These are phyloP conservation scores for Margaritifera margaritifera DNA, from an alignment of 2,888 invertebrate genomes.

Conservation along the genomic window DNA sequence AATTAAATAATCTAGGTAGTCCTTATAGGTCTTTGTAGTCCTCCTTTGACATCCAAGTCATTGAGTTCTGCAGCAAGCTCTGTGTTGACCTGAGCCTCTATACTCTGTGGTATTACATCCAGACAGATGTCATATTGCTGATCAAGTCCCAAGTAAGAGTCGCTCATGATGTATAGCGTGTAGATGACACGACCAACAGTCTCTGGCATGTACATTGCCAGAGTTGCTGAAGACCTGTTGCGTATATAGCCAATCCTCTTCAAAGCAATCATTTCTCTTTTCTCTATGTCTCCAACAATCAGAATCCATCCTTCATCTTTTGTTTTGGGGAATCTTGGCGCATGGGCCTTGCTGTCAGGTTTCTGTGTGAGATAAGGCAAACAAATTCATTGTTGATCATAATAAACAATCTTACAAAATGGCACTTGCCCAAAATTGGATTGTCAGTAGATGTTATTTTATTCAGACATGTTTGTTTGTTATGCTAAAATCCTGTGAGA, in stretches of 20 bases:
- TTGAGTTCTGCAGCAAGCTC: constrained; percentile 56
- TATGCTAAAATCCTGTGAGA: too few species aligned
- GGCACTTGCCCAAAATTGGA: too few species aligned
- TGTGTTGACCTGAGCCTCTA: constrained; percentile 67
- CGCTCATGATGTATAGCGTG: constrained; percentile 90
- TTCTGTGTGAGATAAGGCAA: constrained; percentile 38
- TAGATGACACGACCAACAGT: constrained; percentile 80
- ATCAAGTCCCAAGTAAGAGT: constrained; percentile 93
- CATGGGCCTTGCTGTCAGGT: constrained; percentile 78
- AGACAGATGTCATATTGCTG: constrained; percentile 83
- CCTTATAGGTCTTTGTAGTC: too few species aligned
- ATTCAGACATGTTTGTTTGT: too few species aligned
- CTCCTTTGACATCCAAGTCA: constrained; percentile 23
- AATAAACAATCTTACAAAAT: background rate
- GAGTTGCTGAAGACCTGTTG: constrained; percentile 11
- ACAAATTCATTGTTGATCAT: background rate
- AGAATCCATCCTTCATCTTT: constrained; percentile 98
- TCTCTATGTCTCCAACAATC: constrained; percentile 83
- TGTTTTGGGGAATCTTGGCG: constrained; percentile 90
- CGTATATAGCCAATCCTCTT: constrained; percentile 79
- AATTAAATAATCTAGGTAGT: too few species aligned
- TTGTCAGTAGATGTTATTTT: too few species aligned
- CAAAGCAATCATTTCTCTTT: constrained; percentile 85
- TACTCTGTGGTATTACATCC: constrained; percentile 65
- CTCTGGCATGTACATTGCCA: constrained; percentile 80